Evolutionary conservation across 2,797 vertebrate species (phyloP).

Genomic region (Falco peregrinus): DNA sequence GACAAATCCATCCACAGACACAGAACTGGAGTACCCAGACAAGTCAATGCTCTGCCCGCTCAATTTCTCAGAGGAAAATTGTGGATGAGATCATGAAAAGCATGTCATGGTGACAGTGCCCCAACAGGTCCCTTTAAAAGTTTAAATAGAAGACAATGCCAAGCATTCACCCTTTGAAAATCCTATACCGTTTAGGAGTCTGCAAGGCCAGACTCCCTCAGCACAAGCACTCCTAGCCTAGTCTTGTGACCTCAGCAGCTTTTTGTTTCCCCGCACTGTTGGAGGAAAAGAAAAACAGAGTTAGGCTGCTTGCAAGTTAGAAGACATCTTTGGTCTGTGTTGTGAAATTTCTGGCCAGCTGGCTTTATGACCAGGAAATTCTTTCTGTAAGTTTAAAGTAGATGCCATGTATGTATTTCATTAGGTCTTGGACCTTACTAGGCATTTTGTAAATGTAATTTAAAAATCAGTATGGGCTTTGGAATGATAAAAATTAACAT

Average conservation of each 20-base stretch:
- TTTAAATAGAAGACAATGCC: background rate
- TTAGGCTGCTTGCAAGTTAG: background rate
- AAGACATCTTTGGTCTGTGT: background rate
- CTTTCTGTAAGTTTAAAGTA: background rate
- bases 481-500: constrained; percentile 49
- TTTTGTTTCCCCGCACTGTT: background rate
- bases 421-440: background rate
- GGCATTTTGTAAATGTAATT: constrained; percentile 27
- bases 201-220: background rate
- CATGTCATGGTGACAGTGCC: background rate
- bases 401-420: background rate
- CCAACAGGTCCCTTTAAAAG: background rate
- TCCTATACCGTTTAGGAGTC: background rate
- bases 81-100: background rate
- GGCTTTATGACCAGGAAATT: background rate
- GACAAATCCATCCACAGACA: background rate
- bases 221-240: background rate
- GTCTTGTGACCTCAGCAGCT: background rate
- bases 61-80: background rate
- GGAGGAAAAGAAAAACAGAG: too few relatives aligned
- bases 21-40: background rate
- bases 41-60: background rate
- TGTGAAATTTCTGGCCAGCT: background rate
- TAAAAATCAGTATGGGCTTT: constrained; percentile 58
- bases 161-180: background rate